phyloP scores from a whole-genome alignment of 2,797 vertebrate genomes.

The Cossypha niveicapilla region DNA sequence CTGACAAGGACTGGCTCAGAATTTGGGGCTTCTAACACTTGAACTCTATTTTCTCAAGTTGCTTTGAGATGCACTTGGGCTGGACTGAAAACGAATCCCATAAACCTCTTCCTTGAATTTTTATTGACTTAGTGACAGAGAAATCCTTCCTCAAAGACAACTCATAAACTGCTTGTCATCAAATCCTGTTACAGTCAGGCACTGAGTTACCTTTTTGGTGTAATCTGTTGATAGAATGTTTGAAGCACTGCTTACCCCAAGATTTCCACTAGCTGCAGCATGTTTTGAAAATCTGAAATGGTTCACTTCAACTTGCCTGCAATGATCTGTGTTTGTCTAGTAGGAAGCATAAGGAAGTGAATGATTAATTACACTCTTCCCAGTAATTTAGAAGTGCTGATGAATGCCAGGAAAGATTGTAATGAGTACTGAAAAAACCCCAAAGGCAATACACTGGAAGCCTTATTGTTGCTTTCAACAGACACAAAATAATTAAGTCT shows the following conservation, averaged over 20 bases:
- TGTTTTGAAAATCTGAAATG: background rate
- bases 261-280: slow-evolving; percentile 15
- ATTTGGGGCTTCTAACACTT: background rate
- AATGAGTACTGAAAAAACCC: background rate
- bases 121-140: background rate
- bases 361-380: slow-evolving; percentile 54
- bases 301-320: slow-evolving; percentile 29
- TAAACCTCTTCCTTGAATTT: background rate
- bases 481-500: background rate
- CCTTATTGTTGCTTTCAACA: background rate
- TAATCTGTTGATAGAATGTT: slow-evolving; percentile 11
- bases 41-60: background rate
- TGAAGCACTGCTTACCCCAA: slow-evolving; percentile 11
- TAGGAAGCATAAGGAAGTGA: slow-evolving; percentile 33
- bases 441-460: background rate
- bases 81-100: background rate
- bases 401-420: slow-evolving; percentile 26
- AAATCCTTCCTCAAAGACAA: slow-evolving; percentile 14
- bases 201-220: background rate
- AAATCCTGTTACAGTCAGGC: background rate
- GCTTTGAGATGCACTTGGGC: background rate
- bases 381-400: slow-evolving; percentile 44
- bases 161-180: background rate
- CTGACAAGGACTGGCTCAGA: background rate
- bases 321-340: slow-evolving; percentile 2